phyloP scores from a whole-genome alignment of 2,797 vertebrate genomes.

The Pygocentrus nattereri region DNA sequence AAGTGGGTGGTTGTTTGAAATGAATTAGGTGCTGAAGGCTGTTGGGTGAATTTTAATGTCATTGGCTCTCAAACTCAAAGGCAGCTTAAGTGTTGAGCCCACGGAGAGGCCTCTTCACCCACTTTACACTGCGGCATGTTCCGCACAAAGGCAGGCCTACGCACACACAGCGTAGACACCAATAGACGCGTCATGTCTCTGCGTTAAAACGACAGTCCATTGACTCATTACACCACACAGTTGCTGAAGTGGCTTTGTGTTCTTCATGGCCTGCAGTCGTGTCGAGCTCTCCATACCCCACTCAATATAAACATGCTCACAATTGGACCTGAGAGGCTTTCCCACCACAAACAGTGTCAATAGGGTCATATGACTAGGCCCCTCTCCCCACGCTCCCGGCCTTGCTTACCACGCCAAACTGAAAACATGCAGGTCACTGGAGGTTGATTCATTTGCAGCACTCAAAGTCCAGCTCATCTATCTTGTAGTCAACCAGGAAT shows the following conservation, averaged over 20 bases:
- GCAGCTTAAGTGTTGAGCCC: slow-evolving; percentile 27
- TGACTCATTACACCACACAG: slow-evolving; percentile 12
- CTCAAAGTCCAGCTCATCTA: slow-evolving; percentile 44
- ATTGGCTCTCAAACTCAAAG: slow-evolving; percentile 54
- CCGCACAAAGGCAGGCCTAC: slow-evolving; percentile 15
- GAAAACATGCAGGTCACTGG: slow-evolving; percentile 43
- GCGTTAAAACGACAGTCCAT: slow-evolving; percentile 29
- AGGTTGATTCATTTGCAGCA: slow-evolving; percentile 50
- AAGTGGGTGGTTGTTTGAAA: slow-evolving; percentile 50
- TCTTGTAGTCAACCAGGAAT: slow-evolving; percentile 52
- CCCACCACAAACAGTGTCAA: slow-evolving; percentile 40
- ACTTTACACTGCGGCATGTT: slow-evolving; percentile 6
- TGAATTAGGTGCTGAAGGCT: slow-evolving; percentile 49
- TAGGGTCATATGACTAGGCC: slow-evolving; percentile 25
- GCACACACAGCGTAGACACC: slow-evolving; percentile 11
- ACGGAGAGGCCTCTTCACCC: slow-evolving; percentile 30
- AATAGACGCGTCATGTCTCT: not conserved
- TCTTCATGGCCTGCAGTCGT: slow-evolving; percentile 24
- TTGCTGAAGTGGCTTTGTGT: slow-evolving; percentile 40
- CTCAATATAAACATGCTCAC: slow-evolving; percentile 39
- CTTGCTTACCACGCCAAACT: slow-evolving; percentile 24
- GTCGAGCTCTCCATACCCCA: slow-evolving; percentile 14
- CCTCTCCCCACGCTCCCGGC: slow-evolving; percentile 15
- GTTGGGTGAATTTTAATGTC: slow-evolving; percentile 60
- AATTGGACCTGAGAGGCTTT: slow-evolving; percentile 34